phyloP scores from a whole-genome alignment of 2,113 vertebrate species.

The Caranx ignobilis region DNA sequence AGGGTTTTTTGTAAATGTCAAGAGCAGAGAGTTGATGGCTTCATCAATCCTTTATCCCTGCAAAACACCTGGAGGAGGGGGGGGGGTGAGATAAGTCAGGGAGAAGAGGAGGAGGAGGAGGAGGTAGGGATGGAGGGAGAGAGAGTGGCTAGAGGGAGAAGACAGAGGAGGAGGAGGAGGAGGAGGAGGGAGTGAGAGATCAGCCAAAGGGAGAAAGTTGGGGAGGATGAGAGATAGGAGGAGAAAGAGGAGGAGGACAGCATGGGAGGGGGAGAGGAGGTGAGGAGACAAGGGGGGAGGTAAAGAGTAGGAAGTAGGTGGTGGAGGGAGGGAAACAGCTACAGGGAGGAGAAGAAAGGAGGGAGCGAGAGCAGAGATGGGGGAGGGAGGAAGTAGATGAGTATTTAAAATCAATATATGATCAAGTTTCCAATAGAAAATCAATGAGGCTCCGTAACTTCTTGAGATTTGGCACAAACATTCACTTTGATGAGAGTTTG shows the following conservation, averaged over 20 bases:
- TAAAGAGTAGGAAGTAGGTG: no score
- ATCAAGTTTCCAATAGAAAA: no score
- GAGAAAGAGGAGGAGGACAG: neutral
- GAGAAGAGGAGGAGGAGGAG: conserved; percentile 24
- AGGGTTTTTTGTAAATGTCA: conserved; percentile 90
- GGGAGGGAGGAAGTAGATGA: neutral
- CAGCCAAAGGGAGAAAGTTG: conserved; percentile 7
- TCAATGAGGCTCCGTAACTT: no score
- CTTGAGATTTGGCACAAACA: no score
- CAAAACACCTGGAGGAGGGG: conserved; percentile 85
- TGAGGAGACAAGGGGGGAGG: neutral
- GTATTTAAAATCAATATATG: neutral
- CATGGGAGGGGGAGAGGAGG: neutral
- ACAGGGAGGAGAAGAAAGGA: neutral
- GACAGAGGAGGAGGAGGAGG: neutral
- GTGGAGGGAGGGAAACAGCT: neutral
- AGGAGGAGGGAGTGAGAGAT: conserved; percentile 6
- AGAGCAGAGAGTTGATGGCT: conserved; percentile 84
- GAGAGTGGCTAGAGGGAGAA: conserved; percentile 18
- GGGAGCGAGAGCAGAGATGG: neutral
- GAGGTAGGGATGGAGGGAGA: neutral
- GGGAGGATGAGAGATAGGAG: neutral
- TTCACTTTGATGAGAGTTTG: no score
- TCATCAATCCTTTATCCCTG: conserved; percentile 89
- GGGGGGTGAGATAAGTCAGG: conserved; percentile 33